Evolutionary conservation across 2,113 vertebrate species (phyloP).

Genomic region (Tamias sibiricus): DNA sequence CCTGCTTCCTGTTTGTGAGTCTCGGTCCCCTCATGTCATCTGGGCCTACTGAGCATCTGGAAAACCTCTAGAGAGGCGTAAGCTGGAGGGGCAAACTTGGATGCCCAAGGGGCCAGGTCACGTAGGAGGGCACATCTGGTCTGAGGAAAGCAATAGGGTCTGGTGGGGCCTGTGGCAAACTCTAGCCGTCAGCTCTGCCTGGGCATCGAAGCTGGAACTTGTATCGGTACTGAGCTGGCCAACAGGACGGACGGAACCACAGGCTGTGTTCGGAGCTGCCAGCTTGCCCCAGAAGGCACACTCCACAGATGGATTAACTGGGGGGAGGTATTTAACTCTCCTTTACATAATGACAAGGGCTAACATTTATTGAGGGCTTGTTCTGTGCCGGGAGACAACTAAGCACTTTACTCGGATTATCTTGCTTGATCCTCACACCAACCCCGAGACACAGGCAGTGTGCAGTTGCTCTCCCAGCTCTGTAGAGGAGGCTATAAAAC

Average conservation of each 20-base stretch:
- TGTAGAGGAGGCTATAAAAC: neutral
- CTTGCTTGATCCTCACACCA: constrained; percentile 53
- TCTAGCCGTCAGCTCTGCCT: neutral
- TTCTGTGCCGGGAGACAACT: constrained; percentile 54
- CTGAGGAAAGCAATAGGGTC: neutral
- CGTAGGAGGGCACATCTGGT: fast-evolving
- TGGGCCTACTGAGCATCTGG: neutral
- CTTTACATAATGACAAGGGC: constrained; percentile 73
- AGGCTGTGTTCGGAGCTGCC: constrained; percentile 11
- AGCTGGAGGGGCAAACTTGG: neutral
- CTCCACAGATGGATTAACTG: constrained; percentile 67
- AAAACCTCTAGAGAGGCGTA: neutral
- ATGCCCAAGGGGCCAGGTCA: neutral
- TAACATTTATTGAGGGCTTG: constrained; percentile 57
- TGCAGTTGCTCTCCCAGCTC: neutral
- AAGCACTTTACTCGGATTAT: constrained; percentile 69
- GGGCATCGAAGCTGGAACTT: neutral
- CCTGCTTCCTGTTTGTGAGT: fast-evolving
- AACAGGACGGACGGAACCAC: neutral
- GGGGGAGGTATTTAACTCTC: constrained; percentile 61
- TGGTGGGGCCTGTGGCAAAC: neutral
- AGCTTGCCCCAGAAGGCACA: constrained; percentile 65
- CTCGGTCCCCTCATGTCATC: constrained; percentile 8
- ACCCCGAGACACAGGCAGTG: neutral
- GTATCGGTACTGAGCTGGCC: neutral